Conservation (phyloP, 2,113 vertebrate genomes). For the Grammomys dolichurus region DNA sequence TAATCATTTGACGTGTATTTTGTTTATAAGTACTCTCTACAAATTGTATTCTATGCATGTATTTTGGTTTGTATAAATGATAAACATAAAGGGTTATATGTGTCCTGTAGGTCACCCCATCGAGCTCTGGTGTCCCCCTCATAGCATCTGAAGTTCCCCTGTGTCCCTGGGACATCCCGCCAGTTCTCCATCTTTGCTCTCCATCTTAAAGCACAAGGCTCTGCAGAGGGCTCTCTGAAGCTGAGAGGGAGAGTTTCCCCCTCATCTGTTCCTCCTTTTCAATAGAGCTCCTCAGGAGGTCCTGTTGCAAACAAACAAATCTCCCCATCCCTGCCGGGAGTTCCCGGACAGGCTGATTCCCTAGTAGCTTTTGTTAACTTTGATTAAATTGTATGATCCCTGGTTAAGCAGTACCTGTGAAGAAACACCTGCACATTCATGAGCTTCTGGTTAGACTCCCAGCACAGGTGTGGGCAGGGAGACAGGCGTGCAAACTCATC, state of each 20-base stretch:
- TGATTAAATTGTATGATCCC: background rate
- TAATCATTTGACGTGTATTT: background rate
- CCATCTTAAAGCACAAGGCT: background rate
- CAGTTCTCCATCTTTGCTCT: background rate
- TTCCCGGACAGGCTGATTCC: background rate
- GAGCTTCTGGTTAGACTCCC: background rate
- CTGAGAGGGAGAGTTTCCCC: background rate
- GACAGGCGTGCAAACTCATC: background rate
- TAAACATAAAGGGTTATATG: background rate
- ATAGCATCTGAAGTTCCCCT: accelerated
- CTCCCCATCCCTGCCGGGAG: background rate
- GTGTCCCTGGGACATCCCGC: background rate
- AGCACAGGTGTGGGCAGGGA: background rate
- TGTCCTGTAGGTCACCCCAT: background rate
- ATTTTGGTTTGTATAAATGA: background rate
- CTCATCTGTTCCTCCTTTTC: background rate
- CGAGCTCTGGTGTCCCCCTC: no score
- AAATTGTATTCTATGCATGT: background rate
- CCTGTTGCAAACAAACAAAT: background rate
- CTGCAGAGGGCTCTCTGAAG: accelerated
- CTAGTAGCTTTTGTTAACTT: background rate
- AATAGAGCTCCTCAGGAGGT: background rate
- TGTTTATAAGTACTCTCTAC: background rate
- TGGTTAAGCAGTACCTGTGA: background rate
- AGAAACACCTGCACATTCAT: background rate